These are phyloP conservation scores for Eristalinus aeneus DNA, from an alignment of 2,888 invertebrate species.

Conservation along the genomic window DNA sequence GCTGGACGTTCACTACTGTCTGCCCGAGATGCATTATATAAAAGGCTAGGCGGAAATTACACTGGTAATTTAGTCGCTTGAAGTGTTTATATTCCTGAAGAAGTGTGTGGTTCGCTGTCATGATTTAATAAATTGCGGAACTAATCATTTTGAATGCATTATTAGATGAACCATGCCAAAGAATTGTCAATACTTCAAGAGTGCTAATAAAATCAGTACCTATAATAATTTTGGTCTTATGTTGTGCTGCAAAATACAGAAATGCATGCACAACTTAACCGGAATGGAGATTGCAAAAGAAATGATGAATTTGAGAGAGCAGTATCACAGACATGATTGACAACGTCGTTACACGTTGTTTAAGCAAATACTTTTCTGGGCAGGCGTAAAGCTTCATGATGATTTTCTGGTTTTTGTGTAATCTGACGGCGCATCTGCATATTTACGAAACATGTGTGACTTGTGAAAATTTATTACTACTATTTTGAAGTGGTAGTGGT, in stretches of 20 bases:
- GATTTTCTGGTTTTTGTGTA: constrained; percentile 35
- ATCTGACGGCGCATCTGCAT: constrained; percentile 32
- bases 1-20: background rate
- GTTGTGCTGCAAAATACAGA: background rate
- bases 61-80: background rate
- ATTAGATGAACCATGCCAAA: background rate
- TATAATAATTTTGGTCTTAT: background rate
- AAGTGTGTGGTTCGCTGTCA: background rate
- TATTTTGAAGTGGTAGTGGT: background rate
- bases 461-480: constrained; percentile 29
- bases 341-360: constrained; percentile 36
- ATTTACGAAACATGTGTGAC: constrained; percentile 47
- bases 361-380: constrained; percentile 10
- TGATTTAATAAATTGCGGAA: background rate
- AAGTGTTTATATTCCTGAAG: background rate
- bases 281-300: constrained; percentile 63
- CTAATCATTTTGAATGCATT: background rate
- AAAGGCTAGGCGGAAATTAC: background rate
- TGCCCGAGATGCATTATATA: background rate
- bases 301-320: constrained; percentile 65
- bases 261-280: constrained; percentile 18
- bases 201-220: background rate
- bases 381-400: constrained; percentile 32
- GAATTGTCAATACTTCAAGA: background rate
- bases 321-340: constrained; percentile 62